Evolutionary conservation across 2,888 invertebrate genomes (phyloP).

Genomic region (Griposia aprilina): DNA sequence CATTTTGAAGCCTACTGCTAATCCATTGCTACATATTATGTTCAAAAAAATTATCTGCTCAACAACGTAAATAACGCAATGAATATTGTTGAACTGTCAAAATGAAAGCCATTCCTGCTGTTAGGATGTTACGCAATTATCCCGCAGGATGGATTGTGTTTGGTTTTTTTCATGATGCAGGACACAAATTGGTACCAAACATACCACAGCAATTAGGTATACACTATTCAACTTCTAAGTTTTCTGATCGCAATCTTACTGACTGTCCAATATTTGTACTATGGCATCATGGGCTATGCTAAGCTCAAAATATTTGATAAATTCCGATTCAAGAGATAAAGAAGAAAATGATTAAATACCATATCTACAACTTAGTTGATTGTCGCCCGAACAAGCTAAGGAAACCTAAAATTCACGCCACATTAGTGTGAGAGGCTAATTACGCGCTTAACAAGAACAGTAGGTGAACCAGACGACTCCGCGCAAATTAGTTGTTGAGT

Average conservation of each 20-base stretch:
- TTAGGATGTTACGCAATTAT: no score
- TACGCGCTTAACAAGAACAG: slow-evolving; percentile 28
- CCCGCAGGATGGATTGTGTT: no score
- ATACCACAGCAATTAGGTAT: no score
- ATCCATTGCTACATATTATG: no score
- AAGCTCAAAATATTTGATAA: not conserved
- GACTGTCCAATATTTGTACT: not conserved
- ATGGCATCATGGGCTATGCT: not conserved
- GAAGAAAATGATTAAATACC: not conserved
- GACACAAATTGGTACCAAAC: no score
- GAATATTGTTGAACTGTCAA: no score
- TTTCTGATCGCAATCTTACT: not conserved
- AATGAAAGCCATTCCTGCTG: no score
- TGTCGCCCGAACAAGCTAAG: not conserved
- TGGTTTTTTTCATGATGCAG: no score
- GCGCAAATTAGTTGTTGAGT: not conserved
- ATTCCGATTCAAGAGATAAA: not conserved
- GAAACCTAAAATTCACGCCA: slow-evolving; percentile 33
- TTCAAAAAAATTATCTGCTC: no score
- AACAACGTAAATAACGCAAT: no score
- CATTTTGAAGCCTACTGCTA: no score
- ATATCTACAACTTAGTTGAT: slow-evolving; percentile 15
- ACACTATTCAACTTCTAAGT: not conserved
- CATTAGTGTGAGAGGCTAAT: slow-evolving; percentile 41
- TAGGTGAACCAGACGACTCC: slow-evolving; percentile 7